Evolutionary conservation across 2,797 vertebrate species (phyloP), one percentile per base, ranked within the genome.

Genomic region (Cossypha heuglini): DNA sequence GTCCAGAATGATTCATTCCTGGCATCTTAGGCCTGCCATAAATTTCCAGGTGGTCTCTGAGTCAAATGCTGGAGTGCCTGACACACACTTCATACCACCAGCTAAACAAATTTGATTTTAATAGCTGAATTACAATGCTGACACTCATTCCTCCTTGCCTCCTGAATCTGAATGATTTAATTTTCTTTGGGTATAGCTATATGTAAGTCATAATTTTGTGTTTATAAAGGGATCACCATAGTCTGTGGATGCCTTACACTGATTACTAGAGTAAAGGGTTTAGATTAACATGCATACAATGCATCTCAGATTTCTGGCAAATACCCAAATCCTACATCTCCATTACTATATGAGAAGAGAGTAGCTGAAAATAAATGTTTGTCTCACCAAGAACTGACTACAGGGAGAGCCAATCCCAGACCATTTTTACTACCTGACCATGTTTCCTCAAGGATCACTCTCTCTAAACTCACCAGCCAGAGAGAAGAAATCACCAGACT

Each of bases 91-190:
- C 45, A 40, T 16, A 69, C 37, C 11, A 33, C 11, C 42, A 73
- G 75, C 63, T 79, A 72, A 82, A 82, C 55, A 83, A 35, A 91
- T 86, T 68, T 62, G 21, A 83, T 80, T 94, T 83, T 90, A 88
- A 57, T 20, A 80, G 89, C 59, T 69, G 55, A 64, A 79, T 94
- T 88, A 55, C 51, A 75, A 68, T 72, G 58, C 63, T 7, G 16
- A 83, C 20, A 35, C 7, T 77, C 14, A 59, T 72, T 72, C 38
- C 66, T 35, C 69, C 38, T 29, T 22, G 24, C 24, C 29, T 87
- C 14, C 71, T 74, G 71, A 40, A 81, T 71, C 11, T 15, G 18
- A 90, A 78, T 29, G 0, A 79, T 61, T 88, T 84, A 72, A 52
- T 88, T 92, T 76, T 88, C 38, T 79, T 48, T 45, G 31, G 21